A percentile compares a stretch with the other conserved stretches of the same genome.
phyloP scores from a whole-genome alignment of 1,140 invertebrate genomes.

The Reticulitermes speratus region DNA sequence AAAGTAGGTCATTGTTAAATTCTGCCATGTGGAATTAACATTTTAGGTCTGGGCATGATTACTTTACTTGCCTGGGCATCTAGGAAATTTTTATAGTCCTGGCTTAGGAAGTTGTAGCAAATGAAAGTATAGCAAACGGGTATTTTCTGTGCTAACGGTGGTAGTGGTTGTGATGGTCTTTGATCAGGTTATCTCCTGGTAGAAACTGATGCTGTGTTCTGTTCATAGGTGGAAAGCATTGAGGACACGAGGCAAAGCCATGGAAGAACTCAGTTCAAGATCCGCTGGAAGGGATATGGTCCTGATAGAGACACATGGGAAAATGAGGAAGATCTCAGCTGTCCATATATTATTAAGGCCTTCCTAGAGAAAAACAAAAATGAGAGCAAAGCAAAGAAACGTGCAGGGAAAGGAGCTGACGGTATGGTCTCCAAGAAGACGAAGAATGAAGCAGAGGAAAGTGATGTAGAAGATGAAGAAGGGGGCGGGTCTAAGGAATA shows the following conservation, averaged over 20 bases:
- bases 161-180: not conserved
- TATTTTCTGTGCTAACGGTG: not conserved
- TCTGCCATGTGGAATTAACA: no score
- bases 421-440: not conserved
- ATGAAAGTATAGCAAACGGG: no score
- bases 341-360: conserved; percentile 63
- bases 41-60: no score
- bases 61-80: no score
- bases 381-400: conserved; percentile 38
- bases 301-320: conserved; percentile 77
- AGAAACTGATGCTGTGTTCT: not conserved
- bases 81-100: no score
- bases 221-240: conserved; percentile 32
- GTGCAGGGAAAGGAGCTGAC: conserved; percentile 30
- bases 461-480: conserved; percentile 44
- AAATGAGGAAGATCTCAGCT: conserved; percentile 70
- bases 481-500: conserved; percentile 62
- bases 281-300: conserved; percentile 80
- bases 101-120: no score
- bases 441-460: conserved; percentile 41
- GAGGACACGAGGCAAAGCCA: conserved; percentile 47
- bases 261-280: conserved; percentile 68
- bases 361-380: conserved; percentile 52
- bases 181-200: not conserved
- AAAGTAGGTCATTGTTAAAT: no score